Conservation (phyloP, 1,140 invertebrate species). For the Drosophila kohkoa region DNA sequence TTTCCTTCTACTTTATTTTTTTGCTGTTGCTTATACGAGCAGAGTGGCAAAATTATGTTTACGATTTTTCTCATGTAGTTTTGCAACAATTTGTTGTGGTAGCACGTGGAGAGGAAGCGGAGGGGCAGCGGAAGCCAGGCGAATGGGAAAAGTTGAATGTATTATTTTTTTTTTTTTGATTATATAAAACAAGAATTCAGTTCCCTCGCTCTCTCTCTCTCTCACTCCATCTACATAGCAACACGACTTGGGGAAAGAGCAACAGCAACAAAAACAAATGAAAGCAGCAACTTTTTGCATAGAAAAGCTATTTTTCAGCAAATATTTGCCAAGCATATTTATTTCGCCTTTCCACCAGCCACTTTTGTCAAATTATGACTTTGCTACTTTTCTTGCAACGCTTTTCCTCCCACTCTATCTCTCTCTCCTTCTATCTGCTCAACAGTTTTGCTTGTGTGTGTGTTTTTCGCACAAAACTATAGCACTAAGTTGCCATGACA, state of each 20-base stretch:
- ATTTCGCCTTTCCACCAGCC: conserved; percentile 48
- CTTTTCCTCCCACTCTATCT: neutral
- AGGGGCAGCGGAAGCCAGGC: neutral
- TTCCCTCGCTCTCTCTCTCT: neutral
- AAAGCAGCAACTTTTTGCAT: conserved; percentile 40
- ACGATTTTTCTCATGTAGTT: conserved; percentile 29
- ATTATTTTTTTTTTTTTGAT: conserved; percentile 32
- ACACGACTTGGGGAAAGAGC: conserved; percentile 46
- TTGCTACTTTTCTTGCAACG: conserved; percentile 37
- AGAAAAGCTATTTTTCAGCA: conserved; percentile 68
- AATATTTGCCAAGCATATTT: conserved; percentile 74
- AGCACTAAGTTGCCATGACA: conserved; percentile 76
- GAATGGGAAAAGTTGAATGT: conserved; percentile 50
- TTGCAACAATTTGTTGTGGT: conserved; percentile 14
- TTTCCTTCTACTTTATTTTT: neutral
- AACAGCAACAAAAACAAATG: conserved; percentile 19
- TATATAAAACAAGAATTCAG: conserved; percentile 52
- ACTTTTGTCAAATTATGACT: conserved; percentile 82
- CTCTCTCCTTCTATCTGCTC: neutral
- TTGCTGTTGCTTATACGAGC: conserved; percentile 6
- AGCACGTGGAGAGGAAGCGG: neutral
- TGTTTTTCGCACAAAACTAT: conserved; percentile 61
- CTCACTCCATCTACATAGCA: conserved; percentile 41
- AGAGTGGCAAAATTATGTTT: conserved; percentile 27
- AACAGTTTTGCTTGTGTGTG: conserved; percentile 4